phyloP scores from a whole-genome alignment of 2,888 invertebrate genomes.

The Tethea ocularis region DNA sequence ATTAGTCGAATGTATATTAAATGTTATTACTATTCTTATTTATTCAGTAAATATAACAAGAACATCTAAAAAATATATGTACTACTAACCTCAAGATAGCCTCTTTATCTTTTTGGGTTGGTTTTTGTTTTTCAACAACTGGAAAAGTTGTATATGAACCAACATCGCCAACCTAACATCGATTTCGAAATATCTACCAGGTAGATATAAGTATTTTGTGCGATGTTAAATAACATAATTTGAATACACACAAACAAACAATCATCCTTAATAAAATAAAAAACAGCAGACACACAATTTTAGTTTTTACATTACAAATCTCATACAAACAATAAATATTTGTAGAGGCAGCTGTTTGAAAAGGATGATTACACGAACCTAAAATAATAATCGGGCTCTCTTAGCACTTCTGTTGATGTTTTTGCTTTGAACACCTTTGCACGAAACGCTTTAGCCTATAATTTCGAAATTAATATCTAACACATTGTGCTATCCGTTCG shows the following conservation, averaged over 20 bases:
- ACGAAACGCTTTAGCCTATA: conserved; percentile 66
- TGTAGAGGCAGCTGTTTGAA: conserved; percentile 78
- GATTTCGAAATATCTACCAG: too few species aligned
- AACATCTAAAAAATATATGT: too few species aligned
- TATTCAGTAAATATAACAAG: too few species aligned
- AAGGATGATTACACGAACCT: conserved; percentile 68
- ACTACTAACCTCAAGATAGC: too few species aligned
- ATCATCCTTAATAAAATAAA: background rate
- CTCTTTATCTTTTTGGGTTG: too few species aligned
- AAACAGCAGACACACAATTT: background rate
- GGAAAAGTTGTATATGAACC: too few species aligned
- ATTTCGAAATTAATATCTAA: conserved; percentile 82
- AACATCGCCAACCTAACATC: too few species aligned
- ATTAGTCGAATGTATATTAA: too few species aligned
- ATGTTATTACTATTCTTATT: too few species aligned
- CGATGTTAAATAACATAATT: background rate
- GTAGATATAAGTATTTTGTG: background rate
- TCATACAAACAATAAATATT: conserved; percentile 76
- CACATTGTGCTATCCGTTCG: conserved; percentile 78
- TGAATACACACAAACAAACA: background rate
- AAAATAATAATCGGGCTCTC: conserved; percentile 75
- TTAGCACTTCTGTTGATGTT: conserved; percentile 80
- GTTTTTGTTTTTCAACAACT: too few species aligned
- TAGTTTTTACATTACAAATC: conserved; percentile 33
- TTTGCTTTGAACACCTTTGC: conserved; percentile 74